A percentile compares a stretch with the other conserved stretches of the same genome.
Conservation (phyloP, 2,888 invertebrate species). For the Tethea ocularis region DNA sequence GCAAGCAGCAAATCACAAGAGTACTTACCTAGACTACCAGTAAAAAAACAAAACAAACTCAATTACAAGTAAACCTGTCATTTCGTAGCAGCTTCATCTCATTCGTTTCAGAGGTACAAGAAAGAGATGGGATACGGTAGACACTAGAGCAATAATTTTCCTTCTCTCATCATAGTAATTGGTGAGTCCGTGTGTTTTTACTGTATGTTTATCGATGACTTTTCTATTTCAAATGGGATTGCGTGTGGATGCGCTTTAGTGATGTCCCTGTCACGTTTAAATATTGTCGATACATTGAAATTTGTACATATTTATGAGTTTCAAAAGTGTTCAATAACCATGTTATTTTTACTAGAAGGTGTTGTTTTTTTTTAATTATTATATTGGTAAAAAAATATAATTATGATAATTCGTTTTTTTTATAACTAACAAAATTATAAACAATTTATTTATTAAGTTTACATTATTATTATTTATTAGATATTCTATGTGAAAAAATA, state of each 20-base stretch:
- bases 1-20: neutral
- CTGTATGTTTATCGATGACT: constrained; percentile 48
- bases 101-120: constrained; percentile 19
- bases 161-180: constrained; percentile 54
- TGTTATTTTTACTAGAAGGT: too few relatives aligned
- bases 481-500: too few relatives aligned
- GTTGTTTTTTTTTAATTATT: too few relatives aligned
- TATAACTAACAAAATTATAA: too few relatives aligned
- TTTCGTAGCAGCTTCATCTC: constrained; percentile 29
- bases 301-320: neutral
- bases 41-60: constrained; percentile 3
- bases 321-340: too few relatives aligned
- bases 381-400: too few relatives aligned
- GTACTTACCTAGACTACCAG: too few relatives aligned
- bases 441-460: too few relatives aligned
- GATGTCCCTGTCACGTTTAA: constrained; percentile 19
- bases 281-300: neutral
- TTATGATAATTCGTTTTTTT: too few relatives aligned
- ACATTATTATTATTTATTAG: too few relatives aligned
- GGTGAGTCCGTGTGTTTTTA: constrained; percentile 45
- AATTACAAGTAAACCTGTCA: constrained; percentile 38
- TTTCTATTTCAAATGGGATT: constrained; percentile 43
- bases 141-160: constrained; percentile 50
- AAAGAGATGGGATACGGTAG: constrained; percentile 47
- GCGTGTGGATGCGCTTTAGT: constrained; percentile 36